Evolutionary conservation across 2,888 invertebrate species (phyloP), one percentile per base, ranked within the genome.

Genomic region (Epistrophe grossulariae): DNA sequence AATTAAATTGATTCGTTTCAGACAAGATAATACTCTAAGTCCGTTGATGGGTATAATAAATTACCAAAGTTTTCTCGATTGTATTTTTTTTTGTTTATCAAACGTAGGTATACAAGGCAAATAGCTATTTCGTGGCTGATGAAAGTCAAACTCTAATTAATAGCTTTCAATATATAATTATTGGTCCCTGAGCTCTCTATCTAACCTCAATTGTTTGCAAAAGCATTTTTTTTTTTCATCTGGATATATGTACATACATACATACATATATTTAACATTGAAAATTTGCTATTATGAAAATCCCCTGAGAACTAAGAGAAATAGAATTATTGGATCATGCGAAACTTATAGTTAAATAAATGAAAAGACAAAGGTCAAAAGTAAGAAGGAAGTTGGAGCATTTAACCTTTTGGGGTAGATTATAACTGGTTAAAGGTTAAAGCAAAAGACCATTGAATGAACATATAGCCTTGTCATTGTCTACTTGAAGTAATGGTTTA

Each of bases 91-190:
- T 55, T 55, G 55, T 43, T 43, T 24, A 24, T 43, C 62, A 43
- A 62, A 24, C 24, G 8, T 17, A 45, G 1, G 8, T 35, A 24
- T 24, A 24, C 1, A 48, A 17, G 48, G 10, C 11, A 11, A 50
- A 19, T 19, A 7, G 8, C 40, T 24, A 1, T 19, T 13, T 43
- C 38, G 60, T 59, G 40, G 19, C 8, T 48, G 66, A 31, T 48
- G 48, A 45, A 31, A 11, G 31, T 35, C 31, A 45, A 66, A 31
- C 17, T 7, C 31, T 66, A 66, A 66, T 66, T 66, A 48, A 66
- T 48, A 28, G 66, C 31, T 31, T 66, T 48, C 31, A 48, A 66
- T 48, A 66, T 48, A 31, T 64, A 64, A 64, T 31, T 31, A 66
- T 66, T 48, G 17, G 24, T 43, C 45, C 5, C 31, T 48, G 9